Conservation (phyloP, 2,888 invertebrate genomes). For the Leptura quadrifasciata region DNA sequence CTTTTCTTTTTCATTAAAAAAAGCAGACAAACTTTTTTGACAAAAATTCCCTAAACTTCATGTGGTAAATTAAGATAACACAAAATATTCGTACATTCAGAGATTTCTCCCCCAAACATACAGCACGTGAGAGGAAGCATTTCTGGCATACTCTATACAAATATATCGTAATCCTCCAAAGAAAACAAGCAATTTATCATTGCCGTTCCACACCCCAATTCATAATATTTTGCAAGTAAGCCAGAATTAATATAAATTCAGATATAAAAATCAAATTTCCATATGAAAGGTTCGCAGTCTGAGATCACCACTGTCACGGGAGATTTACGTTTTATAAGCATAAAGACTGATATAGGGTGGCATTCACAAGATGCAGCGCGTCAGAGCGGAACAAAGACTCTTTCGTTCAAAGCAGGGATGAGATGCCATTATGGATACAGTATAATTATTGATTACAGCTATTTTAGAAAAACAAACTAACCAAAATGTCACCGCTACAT, state of each 20-base stretch:
- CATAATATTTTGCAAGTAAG: constrained; percentile 55
- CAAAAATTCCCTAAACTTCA: background rate
- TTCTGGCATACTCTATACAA: constrained; percentile 23
- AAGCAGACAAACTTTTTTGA: background rate
- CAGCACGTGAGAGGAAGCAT: constrained; percentile 23
- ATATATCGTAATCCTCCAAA: constrained; percentile 34
- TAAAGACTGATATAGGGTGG: constrained; percentile 32
- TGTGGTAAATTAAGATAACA: background rate
- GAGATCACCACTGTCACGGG: constrained; percentile 44
- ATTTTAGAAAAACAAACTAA: constrained; percentile 13
- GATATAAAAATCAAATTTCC: constrained; percentile 56
- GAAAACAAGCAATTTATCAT: constrained; percentile 41
- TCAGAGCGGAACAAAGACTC: constrained; percentile 34
- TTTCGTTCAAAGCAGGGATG: background rate
- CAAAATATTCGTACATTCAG: background rate
- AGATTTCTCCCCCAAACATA: background rate
- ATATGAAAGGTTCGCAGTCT: constrained; percentile 54
- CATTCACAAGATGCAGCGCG: constrained; percentile 31
- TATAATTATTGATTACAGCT: constrained; percentile 30
- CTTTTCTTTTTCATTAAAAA: too few relatives aligned
- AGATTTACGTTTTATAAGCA: constrained; percentile 40
- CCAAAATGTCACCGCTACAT: background rate
- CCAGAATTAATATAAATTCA: constrained; percentile 60
- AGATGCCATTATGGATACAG: constrained; percentile 12
- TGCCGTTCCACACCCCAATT: constrained; percentile 35